phyloP scores from a whole-genome alignment of 2,888 invertebrate genomes.

The Amiota mariae region DNA sequence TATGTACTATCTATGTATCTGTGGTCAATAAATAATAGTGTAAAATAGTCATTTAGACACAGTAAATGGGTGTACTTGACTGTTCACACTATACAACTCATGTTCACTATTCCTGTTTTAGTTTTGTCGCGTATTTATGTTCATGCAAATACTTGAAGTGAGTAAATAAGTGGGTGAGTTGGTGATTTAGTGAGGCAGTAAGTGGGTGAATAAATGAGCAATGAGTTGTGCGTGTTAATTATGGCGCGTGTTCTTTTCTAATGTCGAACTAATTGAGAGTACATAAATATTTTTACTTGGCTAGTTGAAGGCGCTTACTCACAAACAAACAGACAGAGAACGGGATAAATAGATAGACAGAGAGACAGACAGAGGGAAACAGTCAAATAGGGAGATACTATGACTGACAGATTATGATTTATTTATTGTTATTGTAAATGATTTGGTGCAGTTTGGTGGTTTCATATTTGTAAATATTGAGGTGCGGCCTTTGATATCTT shows the following conservation, averaged over 20 bases:
- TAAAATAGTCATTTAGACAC: conserved; percentile 13
- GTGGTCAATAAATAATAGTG: conserved; percentile 31
- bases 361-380: background rate
- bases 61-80: background rate
- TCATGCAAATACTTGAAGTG: background rate
- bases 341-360: background rate
- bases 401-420: conserved; percentile 4
- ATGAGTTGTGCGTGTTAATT: conserved; percentile 23
- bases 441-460: conserved; percentile 4
- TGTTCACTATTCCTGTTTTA: background rate
- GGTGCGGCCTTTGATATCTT: too few relatives aligned
- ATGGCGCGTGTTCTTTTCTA: conserved; percentile 35
- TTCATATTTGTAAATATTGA: background rate
- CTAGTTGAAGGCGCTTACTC: background rate
- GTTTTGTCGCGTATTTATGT: background rate
- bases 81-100: too few relatives aligned
- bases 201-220: background rate
- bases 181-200: too few relatives aligned
- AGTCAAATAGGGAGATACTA: background rate
- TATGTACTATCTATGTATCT: conserved; percentile 25
- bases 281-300: conserved; percentile 52
- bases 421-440: conserved; percentile 14
- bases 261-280: conserved; percentile 59
- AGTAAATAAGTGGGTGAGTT: too few relatives aligned
- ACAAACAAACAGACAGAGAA: background rate